phyloP scores from a whole-genome alignment of 30 jellyfish, hydroid and myxozoan genomes.

The Cassiopea andromeda region DNA sequence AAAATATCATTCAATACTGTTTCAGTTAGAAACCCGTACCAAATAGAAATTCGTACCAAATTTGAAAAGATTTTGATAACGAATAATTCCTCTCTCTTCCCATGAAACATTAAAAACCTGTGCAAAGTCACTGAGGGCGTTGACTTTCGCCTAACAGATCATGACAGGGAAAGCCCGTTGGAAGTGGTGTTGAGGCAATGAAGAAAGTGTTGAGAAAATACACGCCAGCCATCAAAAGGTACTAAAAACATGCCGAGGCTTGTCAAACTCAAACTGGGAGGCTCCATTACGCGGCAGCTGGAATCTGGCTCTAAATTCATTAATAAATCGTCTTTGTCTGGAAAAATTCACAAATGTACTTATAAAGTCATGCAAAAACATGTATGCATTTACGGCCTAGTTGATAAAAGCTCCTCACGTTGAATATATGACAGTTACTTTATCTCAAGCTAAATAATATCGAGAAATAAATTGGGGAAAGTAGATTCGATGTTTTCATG shows the following conservation, averaged over 20 bases:
- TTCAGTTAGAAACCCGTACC: too few species aligned
- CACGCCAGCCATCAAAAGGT: neutral
- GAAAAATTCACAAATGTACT: neutral
- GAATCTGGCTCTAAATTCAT: neutral
- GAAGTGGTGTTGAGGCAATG: slow-evolving; percentile 13
- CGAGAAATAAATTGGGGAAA: too few species aligned
- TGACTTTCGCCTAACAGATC: neutral
- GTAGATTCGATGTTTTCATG: too few species aligned
- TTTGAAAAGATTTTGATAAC: too few species aligned
- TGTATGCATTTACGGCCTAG: neutral
- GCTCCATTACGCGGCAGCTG: slow-evolving; percentile 48
- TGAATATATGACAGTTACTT: neutral
- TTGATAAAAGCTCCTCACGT: neutral
- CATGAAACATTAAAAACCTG: neutral
- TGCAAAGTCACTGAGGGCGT: neutral
- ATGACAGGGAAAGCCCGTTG: neutral
- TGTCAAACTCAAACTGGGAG: slow-evolving; percentile 24
- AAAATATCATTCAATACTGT: too few species aligned
- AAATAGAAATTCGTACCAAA: too few species aligned
- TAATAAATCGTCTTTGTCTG: slow-evolving; percentile 30
- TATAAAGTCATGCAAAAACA: neutral
- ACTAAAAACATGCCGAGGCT: neutral
- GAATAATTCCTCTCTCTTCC: too few species aligned
- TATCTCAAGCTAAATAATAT: too few species aligned
- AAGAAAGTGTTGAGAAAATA: neutral